Conservation (phyloP, 92 coral and sea anemone species). For the Actinostola sp. region DNA sequence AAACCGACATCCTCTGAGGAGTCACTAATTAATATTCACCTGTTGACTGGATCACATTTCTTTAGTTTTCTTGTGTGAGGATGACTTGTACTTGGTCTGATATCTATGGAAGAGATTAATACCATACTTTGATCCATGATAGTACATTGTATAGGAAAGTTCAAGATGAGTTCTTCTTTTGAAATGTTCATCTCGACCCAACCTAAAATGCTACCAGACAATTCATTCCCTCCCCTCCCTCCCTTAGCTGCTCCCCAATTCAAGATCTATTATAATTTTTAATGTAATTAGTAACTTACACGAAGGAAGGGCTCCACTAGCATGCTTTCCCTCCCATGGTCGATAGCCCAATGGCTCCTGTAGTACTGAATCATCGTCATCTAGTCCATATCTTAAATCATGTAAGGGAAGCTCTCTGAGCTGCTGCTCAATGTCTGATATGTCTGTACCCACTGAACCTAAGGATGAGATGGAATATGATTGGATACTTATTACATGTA, state of each 20-base stretch:
- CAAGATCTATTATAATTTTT: too few species aligned
- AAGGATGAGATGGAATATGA: neutral
- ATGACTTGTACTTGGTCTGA: slow-evolving; percentile 81
- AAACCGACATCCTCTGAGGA: too few species aligned
- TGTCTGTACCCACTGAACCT: slow-evolving; percentile 75
- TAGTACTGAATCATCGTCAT: slow-evolving; percentile 43
- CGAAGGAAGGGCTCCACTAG: slow-evolving; percentile 79
- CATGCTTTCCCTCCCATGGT: slow-evolving; percentile 76
- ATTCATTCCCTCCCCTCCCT: too few species aligned
- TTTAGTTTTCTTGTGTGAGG: slow-evolving; percentile 79
- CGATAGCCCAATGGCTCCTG: slow-evolving; percentile 75
- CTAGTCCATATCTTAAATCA: slow-evolving; percentile 21
- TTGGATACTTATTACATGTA: neutral
- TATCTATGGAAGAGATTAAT: slow-evolving; percentile 66
- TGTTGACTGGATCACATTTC: slow-evolving; percentile 91
- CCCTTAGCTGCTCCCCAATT: too few species aligned
- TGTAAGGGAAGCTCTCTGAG: slow-evolving; percentile 80
- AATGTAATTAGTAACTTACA: too few species aligned
- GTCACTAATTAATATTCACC: too few species aligned
- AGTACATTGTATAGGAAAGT: too few species aligned
- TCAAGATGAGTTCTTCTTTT: too few species aligned
- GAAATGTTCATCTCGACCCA: too few species aligned
- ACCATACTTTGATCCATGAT: too few species aligned
- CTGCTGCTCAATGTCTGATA: slow-evolving; percentile 88
- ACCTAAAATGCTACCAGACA: too few species aligned